These are phyloP conservation scores for Typhlomys cinereus DNA, from an alignment of 2,113 vertebrate genomes.

Conservation along the genomic window DNA sequence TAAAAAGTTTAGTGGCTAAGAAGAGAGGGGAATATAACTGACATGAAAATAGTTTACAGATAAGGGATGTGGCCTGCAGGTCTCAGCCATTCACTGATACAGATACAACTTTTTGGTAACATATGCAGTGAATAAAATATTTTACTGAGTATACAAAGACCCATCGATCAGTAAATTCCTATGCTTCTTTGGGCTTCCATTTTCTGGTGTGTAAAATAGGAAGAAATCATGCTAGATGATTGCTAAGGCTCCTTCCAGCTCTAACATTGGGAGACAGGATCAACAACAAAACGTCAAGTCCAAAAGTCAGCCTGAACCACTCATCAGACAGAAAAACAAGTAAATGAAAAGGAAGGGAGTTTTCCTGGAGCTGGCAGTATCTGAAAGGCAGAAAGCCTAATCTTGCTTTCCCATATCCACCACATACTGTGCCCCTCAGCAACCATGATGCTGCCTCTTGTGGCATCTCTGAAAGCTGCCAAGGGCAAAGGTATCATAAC, in stretches of 20 bases:
- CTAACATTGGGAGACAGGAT: background rate
- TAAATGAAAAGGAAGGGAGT: accelerated
- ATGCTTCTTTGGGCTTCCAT: background rate
- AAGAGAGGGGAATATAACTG: background rate
- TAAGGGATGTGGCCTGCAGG: background rate
- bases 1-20: background rate
- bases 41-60: background rate
- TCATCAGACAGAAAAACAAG: background rate
- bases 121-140: background rate
- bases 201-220: background rate
- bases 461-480: background rate
- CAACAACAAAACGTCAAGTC: background rate
- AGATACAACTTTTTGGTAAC: background rate
- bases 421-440: background rate
- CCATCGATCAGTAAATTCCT: background rate
- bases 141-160: background rate
- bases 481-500: background rate
- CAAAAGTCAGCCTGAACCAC: background rate
- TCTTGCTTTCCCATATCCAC: background rate
- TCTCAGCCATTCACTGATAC: background rate
- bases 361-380: background rate
- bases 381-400: background rate
- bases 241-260: background rate
- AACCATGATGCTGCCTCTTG: background rate
- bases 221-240: background rate